Base-by-base conservation (phyloP, 2,797 vertebrate species). In the Lacerta bilineata region DNA sequence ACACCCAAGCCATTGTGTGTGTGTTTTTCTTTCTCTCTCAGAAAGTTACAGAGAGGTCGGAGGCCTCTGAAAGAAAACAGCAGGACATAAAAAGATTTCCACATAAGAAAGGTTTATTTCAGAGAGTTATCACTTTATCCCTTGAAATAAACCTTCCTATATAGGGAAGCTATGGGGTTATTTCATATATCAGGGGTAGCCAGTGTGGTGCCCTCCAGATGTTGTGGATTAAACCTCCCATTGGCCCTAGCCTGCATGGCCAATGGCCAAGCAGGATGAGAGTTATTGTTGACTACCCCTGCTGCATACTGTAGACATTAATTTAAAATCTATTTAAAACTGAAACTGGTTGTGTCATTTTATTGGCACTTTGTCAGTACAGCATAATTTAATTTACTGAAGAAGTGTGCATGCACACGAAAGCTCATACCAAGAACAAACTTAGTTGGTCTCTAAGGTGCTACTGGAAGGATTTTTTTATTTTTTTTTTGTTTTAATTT, bases 1-100 rank as follows among this genome's bases (percentile, higher is more conserved):
- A 66, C 93, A 78, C 18, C 46, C 90, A 87, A 92, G 92, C 74
- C 68, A 78, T 83, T 29, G 0, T 83, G 55, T 91, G 88, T 46
- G 33, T 2, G 27, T 33, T 36, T n/a, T 9, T 7, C 5, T 6
- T 5, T 36, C 23, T 72, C 43, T 72, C 86, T 75, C 4, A 27
- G 10, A 77, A 84, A 55, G 33, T 2, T 78, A 61, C 77, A 83
- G 83, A 89, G 77, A 68, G 36, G 43, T 90, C 82, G 88, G 89
- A 36, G 33, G 80, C 90, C 88, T 77, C 88, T 9, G 3, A 41
- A 86, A 90, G 25, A 88, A 13, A 94, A 89, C 29, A 80, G 29
- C 29, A 43, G 25, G 36, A n/a, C 33, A 0, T 10, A 20, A 43
- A 9, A 50, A 69, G 2, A 13, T 77, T 43, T 82, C 25, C 18